Conservation (phyloP, 2,797 vertebrate species). For the Pelobates cultripes region DNA sequence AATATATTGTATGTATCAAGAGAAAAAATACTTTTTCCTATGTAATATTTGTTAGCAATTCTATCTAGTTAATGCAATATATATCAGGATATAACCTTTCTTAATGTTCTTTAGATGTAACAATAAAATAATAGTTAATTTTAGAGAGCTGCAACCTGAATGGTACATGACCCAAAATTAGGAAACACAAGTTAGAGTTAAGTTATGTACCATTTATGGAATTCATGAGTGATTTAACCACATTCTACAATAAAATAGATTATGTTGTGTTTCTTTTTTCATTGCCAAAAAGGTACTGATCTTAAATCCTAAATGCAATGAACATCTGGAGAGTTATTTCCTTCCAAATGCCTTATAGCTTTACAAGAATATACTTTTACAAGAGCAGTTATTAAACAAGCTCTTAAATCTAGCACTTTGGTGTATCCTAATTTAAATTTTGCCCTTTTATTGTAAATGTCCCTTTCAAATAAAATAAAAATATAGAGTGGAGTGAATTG, state of each 20-base stretch:
- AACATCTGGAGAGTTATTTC: conserved; percentile 50
- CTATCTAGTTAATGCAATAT: no score
- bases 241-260: conserved; percentile 31
- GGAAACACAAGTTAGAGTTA: background rate
- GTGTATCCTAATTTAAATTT: conserved; percentile 30
- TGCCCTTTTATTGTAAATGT: conserved; percentile 35
- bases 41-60: no score
- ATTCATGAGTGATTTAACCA: conserved; percentile 13
- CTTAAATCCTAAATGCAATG: conserved; percentile 25
- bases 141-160: no score
- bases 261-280: conserved; percentile 24
- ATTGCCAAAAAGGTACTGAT: conserved; percentile 20
- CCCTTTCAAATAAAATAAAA: conserved; percentile 27
- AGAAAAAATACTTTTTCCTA: no score
- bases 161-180: no score
- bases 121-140: no score
- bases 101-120: no score
- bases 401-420: conserved; percentile 45
- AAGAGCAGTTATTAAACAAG: conserved; percentile 42
- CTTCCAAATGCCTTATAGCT: conserved; percentile 24
- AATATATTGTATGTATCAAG: no score
- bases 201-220: conserved; percentile 1
- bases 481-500: conserved; percentile 5
- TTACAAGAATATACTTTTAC: conserved; percentile 43
- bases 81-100: no score